Conservation (phyloP, 2,797 vertebrate species). For the Stomatorhinus walkeri region DNA sequence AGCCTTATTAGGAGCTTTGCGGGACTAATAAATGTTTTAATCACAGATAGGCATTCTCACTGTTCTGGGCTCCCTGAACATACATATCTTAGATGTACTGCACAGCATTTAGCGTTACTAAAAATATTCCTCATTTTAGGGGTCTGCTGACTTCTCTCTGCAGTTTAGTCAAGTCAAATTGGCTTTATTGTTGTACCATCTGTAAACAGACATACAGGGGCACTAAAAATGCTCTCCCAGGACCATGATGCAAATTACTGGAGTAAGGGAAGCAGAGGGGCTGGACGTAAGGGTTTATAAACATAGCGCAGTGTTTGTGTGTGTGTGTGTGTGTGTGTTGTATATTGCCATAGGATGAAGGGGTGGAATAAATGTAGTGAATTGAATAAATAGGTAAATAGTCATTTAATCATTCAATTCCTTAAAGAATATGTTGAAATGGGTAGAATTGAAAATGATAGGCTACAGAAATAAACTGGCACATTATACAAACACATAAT, state of each 20-base stretch:
- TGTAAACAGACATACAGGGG: background rate
- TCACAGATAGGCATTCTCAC: background rate
- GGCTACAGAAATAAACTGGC: background rate
- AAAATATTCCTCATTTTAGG: background rate
- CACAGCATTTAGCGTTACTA: background rate
- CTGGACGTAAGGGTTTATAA: background rate
- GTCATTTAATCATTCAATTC: background rate
- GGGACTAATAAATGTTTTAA: background rate
- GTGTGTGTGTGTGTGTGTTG: background rate
- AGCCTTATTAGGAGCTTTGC: background rate
- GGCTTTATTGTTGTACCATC: background rate
- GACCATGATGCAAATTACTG: background rate
- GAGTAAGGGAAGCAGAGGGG: background rate
- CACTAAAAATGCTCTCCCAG: background rate
- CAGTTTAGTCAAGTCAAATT: conserved; percentile 17
- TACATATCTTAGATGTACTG: background rate
- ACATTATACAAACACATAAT: background rate
- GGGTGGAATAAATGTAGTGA: background rate
- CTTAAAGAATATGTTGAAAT: background rate
- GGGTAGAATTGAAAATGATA: background rate
- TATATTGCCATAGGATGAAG: background rate
- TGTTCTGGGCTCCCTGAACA: background rate
- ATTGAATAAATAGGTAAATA: background rate
- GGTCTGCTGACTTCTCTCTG: background rate
- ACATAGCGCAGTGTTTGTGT: background rate